Conservation (phyloP, 2,113 vertebrate species). For the Tupaia chinensis region DNA sequence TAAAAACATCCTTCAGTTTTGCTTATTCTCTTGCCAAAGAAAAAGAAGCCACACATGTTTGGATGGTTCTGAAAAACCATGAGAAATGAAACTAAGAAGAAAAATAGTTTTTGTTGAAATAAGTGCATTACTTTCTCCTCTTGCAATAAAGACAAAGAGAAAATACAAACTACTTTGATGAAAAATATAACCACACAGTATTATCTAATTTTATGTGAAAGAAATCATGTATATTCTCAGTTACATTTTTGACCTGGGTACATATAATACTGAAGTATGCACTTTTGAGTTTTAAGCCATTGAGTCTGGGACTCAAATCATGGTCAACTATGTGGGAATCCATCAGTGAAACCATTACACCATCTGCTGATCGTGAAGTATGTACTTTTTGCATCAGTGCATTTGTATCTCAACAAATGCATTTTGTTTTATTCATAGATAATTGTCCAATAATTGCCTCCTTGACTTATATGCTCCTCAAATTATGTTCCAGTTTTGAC, state of each 20-base stretch:
- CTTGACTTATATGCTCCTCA: not conserved
- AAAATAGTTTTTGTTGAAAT: not conserved
- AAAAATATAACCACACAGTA: not conserved
- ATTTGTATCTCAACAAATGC: not conserved
- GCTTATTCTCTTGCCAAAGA: constrained; percentile 68
- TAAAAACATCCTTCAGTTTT: constrained; percentile 53
- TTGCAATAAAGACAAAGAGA: not conserved
- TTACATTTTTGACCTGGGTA: not conserved
- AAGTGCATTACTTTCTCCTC: not conserved
- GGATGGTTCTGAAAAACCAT: not conserved
- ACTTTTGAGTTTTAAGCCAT: not conserved
- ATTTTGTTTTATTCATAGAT: not conserved
- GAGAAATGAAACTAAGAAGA: not conserved
- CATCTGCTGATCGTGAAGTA: not conserved
- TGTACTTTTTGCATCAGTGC: not conserved
- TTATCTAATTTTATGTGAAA: not conserved
- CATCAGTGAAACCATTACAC: too few species aligned
- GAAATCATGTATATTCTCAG: not conserved
- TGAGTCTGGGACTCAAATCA: too few species aligned
- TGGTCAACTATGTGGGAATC: too few species aligned
- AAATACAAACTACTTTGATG: not conserved
- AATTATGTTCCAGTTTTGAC: not conserved
- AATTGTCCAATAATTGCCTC: not conserved
- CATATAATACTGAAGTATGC: not conserved
- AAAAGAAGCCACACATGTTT: constrained; percentile 64